Evolutionary conservation across 1,140 invertebrate species (phyloP).

Genomic region (Lasaia peninsularis): DNA sequence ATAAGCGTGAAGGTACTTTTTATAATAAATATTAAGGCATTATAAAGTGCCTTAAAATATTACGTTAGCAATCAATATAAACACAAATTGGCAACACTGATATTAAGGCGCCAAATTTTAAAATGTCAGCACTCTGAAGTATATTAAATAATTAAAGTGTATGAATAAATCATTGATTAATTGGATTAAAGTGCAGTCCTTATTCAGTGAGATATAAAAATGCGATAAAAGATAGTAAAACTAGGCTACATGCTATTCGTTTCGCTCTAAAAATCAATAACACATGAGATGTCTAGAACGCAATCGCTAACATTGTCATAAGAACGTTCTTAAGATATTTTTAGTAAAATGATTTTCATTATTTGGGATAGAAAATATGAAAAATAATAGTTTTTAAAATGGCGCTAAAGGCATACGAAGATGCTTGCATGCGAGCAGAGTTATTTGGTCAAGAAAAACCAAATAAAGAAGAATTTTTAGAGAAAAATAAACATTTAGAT

Average conservation of each 20-base stretch:
- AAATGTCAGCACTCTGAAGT: no score
- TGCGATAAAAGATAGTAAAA: no score
- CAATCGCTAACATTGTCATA: slow-evolving; percentile 3
- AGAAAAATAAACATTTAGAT: slow-evolving; percentile 70
- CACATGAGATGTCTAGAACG: neutral
- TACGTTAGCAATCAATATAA: no score
- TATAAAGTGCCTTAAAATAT: no score
- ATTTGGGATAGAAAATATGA: neutral
- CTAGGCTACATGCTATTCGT: neutral
- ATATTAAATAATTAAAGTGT: no score
- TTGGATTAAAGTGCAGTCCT: no score
- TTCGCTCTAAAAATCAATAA: slow-evolving; percentile 7
- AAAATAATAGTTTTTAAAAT: slow-evolving; percentile 46
- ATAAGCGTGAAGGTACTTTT: no score
- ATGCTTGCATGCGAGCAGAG: slow-evolving; percentile 86
- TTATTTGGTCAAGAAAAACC: slow-evolving; percentile 83
- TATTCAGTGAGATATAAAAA: no score
- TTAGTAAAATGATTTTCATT: neutral
- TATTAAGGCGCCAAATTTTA: no score
- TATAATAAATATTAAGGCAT: no score
- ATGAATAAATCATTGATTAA: no score
- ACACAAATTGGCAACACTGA: no score
- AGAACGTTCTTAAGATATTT: neutral
- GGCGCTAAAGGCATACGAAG: slow-evolving; percentile 81
- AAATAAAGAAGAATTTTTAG: slow-evolving; percentile 81